A percentile compares a stretch with the other conserved stretches of the same genome.
phyloP scores from a whole-genome alignment of 2,797 vertebrate species.

The Taeniopygia guttata region DNA sequence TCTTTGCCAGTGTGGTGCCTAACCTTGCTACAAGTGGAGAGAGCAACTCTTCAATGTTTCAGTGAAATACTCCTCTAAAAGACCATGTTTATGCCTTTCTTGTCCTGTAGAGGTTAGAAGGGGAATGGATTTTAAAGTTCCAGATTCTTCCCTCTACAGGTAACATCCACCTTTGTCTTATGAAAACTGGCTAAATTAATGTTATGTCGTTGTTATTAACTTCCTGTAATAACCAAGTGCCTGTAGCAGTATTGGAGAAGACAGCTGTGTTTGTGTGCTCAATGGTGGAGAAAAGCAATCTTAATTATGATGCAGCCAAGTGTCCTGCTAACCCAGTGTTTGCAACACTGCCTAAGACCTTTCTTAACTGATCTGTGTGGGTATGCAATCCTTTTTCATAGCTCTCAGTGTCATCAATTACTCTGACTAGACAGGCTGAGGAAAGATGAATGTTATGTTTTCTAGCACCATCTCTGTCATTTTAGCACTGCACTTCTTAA shows the following conservation, averaged over 20 bases:
- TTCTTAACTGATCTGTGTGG: not conserved
- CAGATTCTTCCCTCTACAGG: not conserved
- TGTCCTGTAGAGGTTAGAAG: not conserved
- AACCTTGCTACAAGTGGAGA: not conserved
- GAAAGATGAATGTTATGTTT: not conserved
- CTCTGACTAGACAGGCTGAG: not conserved
- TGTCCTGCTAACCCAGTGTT: not conserved
- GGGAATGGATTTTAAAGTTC: not conserved
- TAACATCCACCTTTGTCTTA: not conserved
- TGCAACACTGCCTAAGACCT: not conserved
- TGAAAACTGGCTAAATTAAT: not conserved
- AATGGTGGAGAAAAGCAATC: not conserved
- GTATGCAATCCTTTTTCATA: not conserved
- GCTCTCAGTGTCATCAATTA: not conserved
- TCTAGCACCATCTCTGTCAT: not conserved
- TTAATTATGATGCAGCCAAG: not conserved
- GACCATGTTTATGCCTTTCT: not conserved
- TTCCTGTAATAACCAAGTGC: not conserved
- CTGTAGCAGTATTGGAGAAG: not conserved
- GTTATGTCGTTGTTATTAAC: not conserved
- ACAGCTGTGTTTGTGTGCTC: not conserved
- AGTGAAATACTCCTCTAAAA: not conserved
- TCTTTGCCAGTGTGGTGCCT: not conserved
- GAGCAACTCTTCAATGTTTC: not conserved
- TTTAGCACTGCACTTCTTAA: not conserved